Base-by-base conservation (phyloP, 2,888 invertebrate genomes). In the Aphodius sticticus region DNA sequence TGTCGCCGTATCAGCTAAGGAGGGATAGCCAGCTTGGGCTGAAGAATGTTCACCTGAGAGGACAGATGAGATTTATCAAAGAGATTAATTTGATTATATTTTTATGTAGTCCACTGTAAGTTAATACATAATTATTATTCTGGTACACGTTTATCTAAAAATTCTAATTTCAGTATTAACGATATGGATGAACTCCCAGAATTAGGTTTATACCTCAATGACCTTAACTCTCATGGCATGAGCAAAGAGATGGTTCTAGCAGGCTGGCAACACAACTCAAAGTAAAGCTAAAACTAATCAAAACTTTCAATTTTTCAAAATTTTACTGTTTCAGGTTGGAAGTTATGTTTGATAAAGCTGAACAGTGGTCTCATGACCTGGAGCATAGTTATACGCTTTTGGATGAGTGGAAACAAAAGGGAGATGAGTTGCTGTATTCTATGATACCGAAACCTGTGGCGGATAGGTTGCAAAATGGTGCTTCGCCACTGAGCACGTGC, bases 381-480 rank as follows among this genome's bases (percentile, higher is more conserved):
- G 95, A 96, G 86, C 93, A 94, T 83, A 96, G 95, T 69, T 92
- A 96, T 85, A 91, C 93, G 77, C 90, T 96, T 16, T 90, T 95
- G 15, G 96, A 97, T 86, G 93, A 94, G 53, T 97, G 96, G 96
- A 96, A 96, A 88, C 92, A 94, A 80, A 93, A 95, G 83, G 95
- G 96, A 0, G 96, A 97, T 86, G 95, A 96, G 83, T 90, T 97
- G 5, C 90, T 97, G 0, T 97, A 97, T 86, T 96, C 97, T 0
- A 97, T 97, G 97, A 96, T 97, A 86, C 97, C 97, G 0, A 93
- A 94, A 85, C 93, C 94, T 1, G 94, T 97, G 15, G 97, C 96
- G 0, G 95, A 96, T 86, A 92, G 95, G 82, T 91, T 97, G 84
- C 91, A 96, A 80, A 90, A 92, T 16, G 97, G 96, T 0, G 93